phyloP scores from a whole-genome alignment of 2,113 vertebrate species.

The human (Homo sapiens) region GRCh38 chr6:72826501-72827000 shows the following conservation, averaged over 20 bases:
- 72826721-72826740: neutral
- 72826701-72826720: neutral
- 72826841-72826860: neutral
- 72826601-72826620: neutral
- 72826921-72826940: neutral
- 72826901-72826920: neutral
- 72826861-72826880: neutral
- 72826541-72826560: neutral
- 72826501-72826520: neutral
- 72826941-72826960: neutral
- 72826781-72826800: neutral
- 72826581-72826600: neutral
- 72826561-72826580: neutral
- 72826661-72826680: neutral
- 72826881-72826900: neutral
- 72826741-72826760: neutral
- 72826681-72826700: neutral
- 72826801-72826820: neutral
- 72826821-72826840: neutral
- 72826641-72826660: neutral
- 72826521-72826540: constrained; percentile 38
- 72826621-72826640: neutral
- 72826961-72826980: neutral
- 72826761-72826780: neutral
- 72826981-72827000: neutral